These are phyloP conservation scores for Trachelus troglodyta DNA, from an alignment of 2,888 invertebrate genomes.

Conservation along the genomic window DNA sequence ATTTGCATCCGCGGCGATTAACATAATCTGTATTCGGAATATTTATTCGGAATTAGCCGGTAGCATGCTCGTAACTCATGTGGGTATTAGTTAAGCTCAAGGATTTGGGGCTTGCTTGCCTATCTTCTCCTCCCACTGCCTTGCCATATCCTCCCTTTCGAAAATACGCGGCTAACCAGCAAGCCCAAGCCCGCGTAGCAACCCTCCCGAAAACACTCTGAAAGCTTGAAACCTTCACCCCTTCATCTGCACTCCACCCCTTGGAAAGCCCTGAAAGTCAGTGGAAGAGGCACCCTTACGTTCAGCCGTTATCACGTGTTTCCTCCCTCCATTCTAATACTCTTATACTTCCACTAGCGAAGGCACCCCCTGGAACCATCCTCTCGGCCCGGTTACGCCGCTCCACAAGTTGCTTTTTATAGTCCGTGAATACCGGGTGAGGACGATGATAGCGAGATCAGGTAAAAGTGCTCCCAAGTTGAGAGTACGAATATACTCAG, in stretches of 20 bases:
- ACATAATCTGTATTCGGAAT: constrained; percentile 66
- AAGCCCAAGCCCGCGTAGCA: background rate
- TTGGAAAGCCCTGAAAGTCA: background rate
- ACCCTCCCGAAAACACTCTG: background rate
- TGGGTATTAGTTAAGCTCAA: constrained; percentile 64
- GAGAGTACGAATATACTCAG: constrained; percentile 7
- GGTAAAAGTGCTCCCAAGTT: constrained; percentile 28
- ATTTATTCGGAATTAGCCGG: constrained; percentile 65
- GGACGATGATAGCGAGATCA: constrained; percentile 28
- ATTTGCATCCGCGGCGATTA: constrained; percentile 64
- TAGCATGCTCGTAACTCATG: constrained; percentile 61
- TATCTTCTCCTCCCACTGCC: constrained; percentile 26
- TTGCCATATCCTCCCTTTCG: constrained; percentile 6
- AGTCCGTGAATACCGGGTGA: constrained; percentile 18
- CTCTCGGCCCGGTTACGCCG: background rate
- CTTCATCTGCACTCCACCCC: background rate
- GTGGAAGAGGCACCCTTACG: background rate
- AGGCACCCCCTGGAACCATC: background rate
- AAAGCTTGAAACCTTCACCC: background rate
- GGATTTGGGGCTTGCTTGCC: constrained; percentile 59
- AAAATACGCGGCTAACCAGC: background rate
- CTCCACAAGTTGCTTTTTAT: constrained; percentile 23
- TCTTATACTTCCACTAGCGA: background rate
- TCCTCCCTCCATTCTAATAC: constrained; percentile 24
- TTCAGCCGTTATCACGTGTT: constrained; percentile 43